Evolutionary conservation across 2,797 vertebrate genomes (phyloP).

Genomic region (Todus mexicanus): DNA sequence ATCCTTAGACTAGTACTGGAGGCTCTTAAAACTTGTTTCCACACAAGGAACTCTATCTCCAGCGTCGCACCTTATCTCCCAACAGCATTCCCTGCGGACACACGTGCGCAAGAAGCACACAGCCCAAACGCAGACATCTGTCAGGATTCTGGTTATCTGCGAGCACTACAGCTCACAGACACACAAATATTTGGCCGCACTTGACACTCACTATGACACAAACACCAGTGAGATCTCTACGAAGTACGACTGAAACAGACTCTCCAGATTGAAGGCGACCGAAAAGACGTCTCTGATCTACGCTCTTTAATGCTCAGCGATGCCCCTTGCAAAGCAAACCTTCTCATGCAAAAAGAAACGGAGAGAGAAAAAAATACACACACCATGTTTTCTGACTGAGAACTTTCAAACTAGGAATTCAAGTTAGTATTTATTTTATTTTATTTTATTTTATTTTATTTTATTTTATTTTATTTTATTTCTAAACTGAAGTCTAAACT

Average conservation of each 20-base stretch:
- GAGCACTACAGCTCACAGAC: background rate
- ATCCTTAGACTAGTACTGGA: background rate
- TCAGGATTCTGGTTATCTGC: conserved; percentile 2
- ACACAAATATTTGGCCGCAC: background rate
- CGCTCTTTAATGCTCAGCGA: background rate
- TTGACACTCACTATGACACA: conserved; percentile 39
- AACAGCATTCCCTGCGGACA: background rate
- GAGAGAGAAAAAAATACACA: background rate
- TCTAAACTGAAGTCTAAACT: background rate
- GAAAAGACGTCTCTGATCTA: background rate
- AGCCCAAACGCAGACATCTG: background rate
- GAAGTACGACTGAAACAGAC: conserved; percentile 24
- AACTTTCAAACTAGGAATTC: background rate
- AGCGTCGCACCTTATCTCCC: background rate
- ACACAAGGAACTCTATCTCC: background rate
- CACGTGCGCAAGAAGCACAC: background rate
- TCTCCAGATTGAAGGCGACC: background rate
- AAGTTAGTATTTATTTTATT: background rate
- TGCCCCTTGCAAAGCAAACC: background rate
- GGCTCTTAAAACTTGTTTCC: background rate
- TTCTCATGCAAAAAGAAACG: background rate
- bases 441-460: too few species aligned
- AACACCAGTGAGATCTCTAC: conserved; percentile 11
- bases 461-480: background rate
- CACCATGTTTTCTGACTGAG: background rate